Conservation (phyloP, 2,888 invertebrate species). For the Rhagophthalmus giganteus region DNA sequence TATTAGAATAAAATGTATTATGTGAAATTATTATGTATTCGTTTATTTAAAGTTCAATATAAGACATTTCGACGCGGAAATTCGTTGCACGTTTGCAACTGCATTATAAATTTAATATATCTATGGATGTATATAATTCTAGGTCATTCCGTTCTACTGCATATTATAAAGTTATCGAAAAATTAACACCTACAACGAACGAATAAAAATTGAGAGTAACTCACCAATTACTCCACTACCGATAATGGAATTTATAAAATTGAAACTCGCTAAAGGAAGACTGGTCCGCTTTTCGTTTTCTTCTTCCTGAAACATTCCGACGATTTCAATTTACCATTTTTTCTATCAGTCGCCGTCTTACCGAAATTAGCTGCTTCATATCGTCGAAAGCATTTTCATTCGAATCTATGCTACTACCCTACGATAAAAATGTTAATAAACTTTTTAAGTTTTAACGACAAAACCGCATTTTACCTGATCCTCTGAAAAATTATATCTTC, state of each 20-base stretch:
- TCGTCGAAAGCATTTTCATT: conserved; percentile 67
- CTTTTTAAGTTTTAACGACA: conserved; percentile 1
- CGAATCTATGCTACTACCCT: conserved; percentile 67
- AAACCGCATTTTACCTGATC: conserved; percentile 43
- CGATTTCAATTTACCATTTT: not conserved
- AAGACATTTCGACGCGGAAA: too few relatives aligned
- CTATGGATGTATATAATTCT: too few relatives aligned
- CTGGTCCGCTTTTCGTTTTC: conserved; percentile 66
- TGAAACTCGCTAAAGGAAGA: conserved; percentile 77
- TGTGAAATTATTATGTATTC: too few relatives aligned
- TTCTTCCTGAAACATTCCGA: conserved; percentile 51
- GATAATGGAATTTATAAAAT: conserved; percentile 86
- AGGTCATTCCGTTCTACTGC: too few relatives aligned
- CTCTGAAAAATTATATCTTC: conserved; percentile 45
- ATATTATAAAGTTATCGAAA: too few relatives aligned
- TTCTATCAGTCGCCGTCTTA: conserved; percentile 46
- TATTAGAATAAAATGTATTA: too few relatives aligned
- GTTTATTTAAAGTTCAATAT: too few relatives aligned
- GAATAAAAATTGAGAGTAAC: too few relatives aligned
- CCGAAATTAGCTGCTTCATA: conserved; percentile 66
- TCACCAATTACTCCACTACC: conserved; percentile 84
- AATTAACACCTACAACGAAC: too few relatives aligned
- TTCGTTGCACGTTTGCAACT: too few relatives aligned
- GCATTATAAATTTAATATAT: too few relatives aligned
- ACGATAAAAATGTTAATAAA: conserved; percentile 36